A percentile compares a stretch with the other conserved stretches of the same genome.
phyloP scores from a whole-genome alignment of 2,797 vertebrate genomes.

The Otolemur crassicaudatus region DNA sequence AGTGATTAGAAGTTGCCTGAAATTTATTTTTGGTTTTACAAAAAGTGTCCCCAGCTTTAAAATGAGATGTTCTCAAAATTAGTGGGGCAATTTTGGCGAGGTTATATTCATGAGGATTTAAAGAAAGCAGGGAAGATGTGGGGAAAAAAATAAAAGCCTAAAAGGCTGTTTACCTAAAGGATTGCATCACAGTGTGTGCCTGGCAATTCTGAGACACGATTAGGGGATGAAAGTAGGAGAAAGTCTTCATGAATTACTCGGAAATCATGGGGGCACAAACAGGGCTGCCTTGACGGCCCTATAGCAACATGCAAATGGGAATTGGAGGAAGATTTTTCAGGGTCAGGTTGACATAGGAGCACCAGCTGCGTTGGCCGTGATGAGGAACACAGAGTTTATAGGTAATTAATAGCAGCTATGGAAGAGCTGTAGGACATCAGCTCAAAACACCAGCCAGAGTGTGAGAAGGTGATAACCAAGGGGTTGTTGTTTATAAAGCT shows the following conservation, averaged over 20 bases:
- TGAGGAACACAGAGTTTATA: neutral
- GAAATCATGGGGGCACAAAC: neutral
- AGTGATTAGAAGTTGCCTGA: constrained; percentile 62
- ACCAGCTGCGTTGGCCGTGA: accelerated
- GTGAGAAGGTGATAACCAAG: neutral
- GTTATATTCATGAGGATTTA: neutral
- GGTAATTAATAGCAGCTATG: neutral
- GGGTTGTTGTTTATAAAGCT: neutral
- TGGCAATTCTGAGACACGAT: neutral
- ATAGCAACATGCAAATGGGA: neutral
- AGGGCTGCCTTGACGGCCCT: neutral
- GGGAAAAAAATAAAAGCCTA: neutral
- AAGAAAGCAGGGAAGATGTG: neutral
- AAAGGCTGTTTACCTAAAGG: neutral
- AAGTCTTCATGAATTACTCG: neutral
- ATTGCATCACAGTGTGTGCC: neutral
- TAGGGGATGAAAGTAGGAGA: neutral
- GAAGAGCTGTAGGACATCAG: neutral
- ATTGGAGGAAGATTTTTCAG: neutral
- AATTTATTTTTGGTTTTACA: constrained; percentile 34
- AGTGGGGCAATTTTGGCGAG: neutral
- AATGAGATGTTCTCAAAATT: neutral
- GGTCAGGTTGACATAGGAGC: accelerated
- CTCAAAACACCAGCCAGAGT: neutral
- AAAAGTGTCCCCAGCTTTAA: constrained; percentile 15